Evolutionary conservation across 2,888 invertebrate species (phyloP).

Genomic region (Plebejus melissa): DNA sequence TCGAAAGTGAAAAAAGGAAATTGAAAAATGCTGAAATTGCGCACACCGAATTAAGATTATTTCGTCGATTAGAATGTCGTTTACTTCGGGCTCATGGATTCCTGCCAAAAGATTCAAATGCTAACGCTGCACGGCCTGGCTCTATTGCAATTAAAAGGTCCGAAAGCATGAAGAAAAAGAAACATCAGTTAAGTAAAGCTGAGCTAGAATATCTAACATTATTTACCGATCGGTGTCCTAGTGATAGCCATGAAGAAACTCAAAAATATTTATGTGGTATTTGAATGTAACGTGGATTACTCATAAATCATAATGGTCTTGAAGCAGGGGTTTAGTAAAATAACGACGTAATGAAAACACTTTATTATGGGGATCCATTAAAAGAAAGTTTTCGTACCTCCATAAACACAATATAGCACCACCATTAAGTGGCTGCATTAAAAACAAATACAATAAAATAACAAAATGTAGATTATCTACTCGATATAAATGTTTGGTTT

Average conservation of each 20-base stretch:
- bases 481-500: constrained; percentile 75
- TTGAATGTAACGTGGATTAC: constrained; percentile 28
- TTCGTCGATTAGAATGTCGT: constrained; percentile 65
- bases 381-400: constrained; percentile 59
- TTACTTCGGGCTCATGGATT: constrained; percentile 64
- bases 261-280: constrained; percentile 47
- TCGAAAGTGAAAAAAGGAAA: constrained; percentile 68
- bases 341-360: constrained; percentile 62
- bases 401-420: constrained; percentile 58
- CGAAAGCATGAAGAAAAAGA: constrained; percentile 33
- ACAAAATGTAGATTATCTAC: constrained; percentile 73
- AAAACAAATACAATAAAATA: constrained; percentile 62
- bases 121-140: not conserved
- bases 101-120: constrained; percentile 34
- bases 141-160: constrained; percentile 1
- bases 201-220: constrained; percentile 59
- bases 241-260: constrained; percentile 49
- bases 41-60: constrained; percentile 74
- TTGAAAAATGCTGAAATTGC: constrained; percentile 77
- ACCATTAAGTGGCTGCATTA: constrained; percentile 52
- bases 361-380: constrained; percentile 69
- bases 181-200: constrained; percentile 47
- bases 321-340: constrained; percentile 33
- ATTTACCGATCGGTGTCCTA: constrained; percentile 65
- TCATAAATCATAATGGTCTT: not conserved